phyloP scores from a whole-genome alignment of 2,888 invertebrate genomes.

The Drosophila phalerata region DNA sequence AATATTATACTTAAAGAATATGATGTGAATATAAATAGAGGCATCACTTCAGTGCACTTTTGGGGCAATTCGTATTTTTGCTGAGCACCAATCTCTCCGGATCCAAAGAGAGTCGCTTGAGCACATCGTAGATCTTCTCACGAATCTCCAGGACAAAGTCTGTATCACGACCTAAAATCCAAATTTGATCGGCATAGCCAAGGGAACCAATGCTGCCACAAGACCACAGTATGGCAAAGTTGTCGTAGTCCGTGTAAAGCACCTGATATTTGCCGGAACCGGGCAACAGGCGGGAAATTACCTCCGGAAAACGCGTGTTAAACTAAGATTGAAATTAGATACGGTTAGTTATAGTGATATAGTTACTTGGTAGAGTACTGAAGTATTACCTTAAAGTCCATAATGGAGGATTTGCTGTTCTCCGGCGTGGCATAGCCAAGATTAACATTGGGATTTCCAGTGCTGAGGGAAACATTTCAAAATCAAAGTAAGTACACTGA shows the following conservation, averaged over 20 bases:
- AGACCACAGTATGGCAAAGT: slow-evolving; percentile 91
- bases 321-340: slow-evolving; percentile 83
- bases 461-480: slow-evolving; percentile 86
- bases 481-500: background rate
- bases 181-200: slow-evolving; percentile 89
- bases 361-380: background rate
- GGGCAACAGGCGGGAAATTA: slow-evolving; percentile 89
- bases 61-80: slow-evolving; percentile 89
- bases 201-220: slow-evolving; percentile 88
- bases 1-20: slow-evolving; percentile 44
- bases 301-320: slow-evolving; percentile 88
- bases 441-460: slow-evolving; percentile 87
- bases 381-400: slow-evolving; percentile 85
- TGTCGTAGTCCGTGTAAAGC: slow-evolving; percentile 90
- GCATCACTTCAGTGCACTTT: slow-evolving; percentile 58
- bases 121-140: slow-evolving; percentile 88
- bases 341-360: background rate
- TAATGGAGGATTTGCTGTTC: slow-evolving; percentile 86
- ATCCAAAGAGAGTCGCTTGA: slow-evolving; percentile 88
- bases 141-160: slow-evolving; percentile 89
- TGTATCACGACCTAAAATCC: slow-evolving; percentile 89
- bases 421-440: slow-evolving; percentile 89
- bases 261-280: slow-evolving; percentile 91
- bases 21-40: slow-evolving; percentile 20
- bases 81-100: slow-evolving; percentile 90